Evolutionary conservation across 2,113 vertebrate genomes (phyloP).

Genomic region (Scolopax mira): DNA sequence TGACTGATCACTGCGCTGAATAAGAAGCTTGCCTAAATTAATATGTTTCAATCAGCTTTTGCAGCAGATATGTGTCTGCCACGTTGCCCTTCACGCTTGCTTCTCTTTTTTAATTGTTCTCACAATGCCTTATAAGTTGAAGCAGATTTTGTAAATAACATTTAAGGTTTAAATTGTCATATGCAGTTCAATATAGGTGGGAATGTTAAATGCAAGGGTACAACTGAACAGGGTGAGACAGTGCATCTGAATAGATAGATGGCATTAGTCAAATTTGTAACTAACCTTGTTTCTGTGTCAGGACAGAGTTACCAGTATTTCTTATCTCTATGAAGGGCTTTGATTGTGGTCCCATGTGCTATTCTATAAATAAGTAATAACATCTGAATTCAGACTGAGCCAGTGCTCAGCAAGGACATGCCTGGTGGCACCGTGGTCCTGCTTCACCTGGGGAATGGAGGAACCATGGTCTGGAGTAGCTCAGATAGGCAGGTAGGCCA

Average conservation of each 20-base stretch:
- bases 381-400: background rate
- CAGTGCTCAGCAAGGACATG: background rate
- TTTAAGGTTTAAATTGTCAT: background rate
- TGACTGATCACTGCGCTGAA: background rate
- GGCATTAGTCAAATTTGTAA: background rate
- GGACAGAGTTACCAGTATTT: background rate
- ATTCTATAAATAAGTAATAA: background rate
- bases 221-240: background rate
- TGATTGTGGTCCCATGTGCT: background rate
- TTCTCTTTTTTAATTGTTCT: background rate
- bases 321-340: background rate
- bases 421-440: background rate
- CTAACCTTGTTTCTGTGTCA: background rate
- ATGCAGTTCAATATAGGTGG: background rate
- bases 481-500: background rate
- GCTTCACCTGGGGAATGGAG: background rate
- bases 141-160: background rate
- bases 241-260: background rate
- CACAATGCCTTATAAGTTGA: background rate
- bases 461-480: background rate
- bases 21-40: conserved; percentile 8
- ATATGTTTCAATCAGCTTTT: background rate
- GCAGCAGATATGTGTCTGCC: background rate
- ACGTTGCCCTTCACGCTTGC: background rate
- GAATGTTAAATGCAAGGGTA: background rate